A percentile compares a stretch with the other conserved stretches of the same genome.
phyloP scores from a whole-genome alignment of 2,113 vertebrate species.

The Syngnathus typhle region DNA sequence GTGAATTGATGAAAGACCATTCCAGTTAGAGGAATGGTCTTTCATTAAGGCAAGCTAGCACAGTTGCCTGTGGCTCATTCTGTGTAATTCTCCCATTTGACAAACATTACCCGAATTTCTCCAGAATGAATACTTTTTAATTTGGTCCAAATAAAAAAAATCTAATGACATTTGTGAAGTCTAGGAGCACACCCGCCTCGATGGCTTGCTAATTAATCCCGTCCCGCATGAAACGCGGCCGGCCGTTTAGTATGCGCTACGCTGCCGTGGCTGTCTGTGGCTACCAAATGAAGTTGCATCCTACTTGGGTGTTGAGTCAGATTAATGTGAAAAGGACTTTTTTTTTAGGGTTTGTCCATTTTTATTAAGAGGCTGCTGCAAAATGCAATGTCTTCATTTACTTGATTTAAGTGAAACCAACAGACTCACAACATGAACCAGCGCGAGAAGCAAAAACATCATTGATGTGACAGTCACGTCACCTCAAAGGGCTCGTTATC shows the following conservation, averaged over 20 bases:
- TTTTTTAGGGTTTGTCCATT: neutral
- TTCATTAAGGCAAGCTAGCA: neutral
- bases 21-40: neutral
- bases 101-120: neutral
- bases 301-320: slow-evolving; percentile 36
- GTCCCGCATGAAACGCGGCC: slow-evolving; percentile 26
- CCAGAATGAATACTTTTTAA: slow-evolving; percentile 23
- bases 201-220: slow-evolving; percentile 53
- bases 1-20: neutral
- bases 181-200: slow-evolving; percentile 19
- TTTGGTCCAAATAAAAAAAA: slow-evolving; percentile 13
- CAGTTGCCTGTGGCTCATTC: neutral
- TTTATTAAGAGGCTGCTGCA: neutral
- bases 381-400: slow-evolving; percentile 27
- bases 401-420: slow-evolving; percentile 7
- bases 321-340: slow-evolving; percentile 23
- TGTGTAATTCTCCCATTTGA: no score
- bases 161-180: slow-evolving; percentile 8
- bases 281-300: slow-evolving; percentile 40
- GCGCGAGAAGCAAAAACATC: neutral
- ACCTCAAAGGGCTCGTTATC: neutral
- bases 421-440: neutral
- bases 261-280: slow-evolving; percentile 39
- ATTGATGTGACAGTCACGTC: neutral
- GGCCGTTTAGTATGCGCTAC: slow-evolving; percentile 48